Evolutionary conservation across 2,797 vertebrate genomes (phyloP), one percentile per base, ranked within the genome.

Genomic region (Platyrinchus mystaceus): DNA sequence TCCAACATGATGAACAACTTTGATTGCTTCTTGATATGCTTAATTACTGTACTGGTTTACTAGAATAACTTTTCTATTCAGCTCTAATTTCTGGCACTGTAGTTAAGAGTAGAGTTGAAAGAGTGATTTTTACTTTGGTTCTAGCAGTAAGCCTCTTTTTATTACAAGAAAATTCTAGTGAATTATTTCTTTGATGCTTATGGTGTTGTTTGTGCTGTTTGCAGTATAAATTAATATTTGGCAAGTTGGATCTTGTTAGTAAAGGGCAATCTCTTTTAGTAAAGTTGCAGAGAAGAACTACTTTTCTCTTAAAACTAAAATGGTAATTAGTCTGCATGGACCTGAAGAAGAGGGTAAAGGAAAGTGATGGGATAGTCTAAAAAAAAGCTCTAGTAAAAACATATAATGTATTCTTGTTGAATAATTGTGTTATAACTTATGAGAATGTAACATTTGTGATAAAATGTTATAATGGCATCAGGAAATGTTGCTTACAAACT

Each of bases 1-100:
- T 74, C 17, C 2, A 0, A 64, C 19, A 2, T 11, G 12, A 12
- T 64, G 22, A 32, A 7, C 32, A 56, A 1, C 34, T 69, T 0
- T 41, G 22, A 44, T 37, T 74, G 34, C 21, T 84, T 71, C 46
- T 36, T 89, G 46, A 32, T 73, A 12, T 19, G 41, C 7, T 23
- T 60, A 76, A 26, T 89, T 70, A 41, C 17, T 4, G 1, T 34
- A 9, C 4, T 9, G 5, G 5, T n/a, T 82, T 70, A 30, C 39
- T 75, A 11, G 28, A 77, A 32, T 37, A 32, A 50, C 21, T 30
- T 53, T 47, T n/a, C 26, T 64, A 0, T 53, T 22, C 2, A 24
- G 10, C 30, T 62, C 24, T 68, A 5, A 46, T 70, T 21, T 85
- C 30, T 64, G 24, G 12, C 15, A 60, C 20, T 66, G 21, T 36